These are phyloP conservation scores for Corythornis vintsioides DNA, from an alignment of 2,113 vertebrate species.

Conservation along the genomic window DNA sequence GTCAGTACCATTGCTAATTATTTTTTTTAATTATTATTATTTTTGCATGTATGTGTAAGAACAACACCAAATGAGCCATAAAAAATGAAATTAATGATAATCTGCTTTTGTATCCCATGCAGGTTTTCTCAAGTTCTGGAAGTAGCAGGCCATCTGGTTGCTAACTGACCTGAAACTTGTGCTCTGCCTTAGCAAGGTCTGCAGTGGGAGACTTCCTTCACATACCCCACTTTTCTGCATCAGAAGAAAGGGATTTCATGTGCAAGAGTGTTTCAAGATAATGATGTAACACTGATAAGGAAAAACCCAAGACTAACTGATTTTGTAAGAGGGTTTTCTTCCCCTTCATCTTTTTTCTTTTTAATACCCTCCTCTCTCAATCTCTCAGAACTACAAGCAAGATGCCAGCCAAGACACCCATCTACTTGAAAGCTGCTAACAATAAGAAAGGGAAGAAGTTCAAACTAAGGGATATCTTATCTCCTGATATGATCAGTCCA, in stretches of 20 bases:
- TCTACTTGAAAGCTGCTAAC: conserved; percentile 94
- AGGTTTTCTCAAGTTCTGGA: conserved; percentile 55
- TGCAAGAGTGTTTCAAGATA: not conserved
- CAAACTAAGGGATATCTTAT: conserved; percentile 93
- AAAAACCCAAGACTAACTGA: not conserved
- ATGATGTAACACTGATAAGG: conserved; percentile 34
- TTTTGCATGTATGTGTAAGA: not conserved
- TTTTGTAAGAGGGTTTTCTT: not conserved
- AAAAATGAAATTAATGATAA: conserved; percentile 19
- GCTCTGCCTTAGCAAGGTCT: not conserved
- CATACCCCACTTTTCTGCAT: not conserved
- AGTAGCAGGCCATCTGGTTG: not conserved
- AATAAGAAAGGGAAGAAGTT: conserved; percentile 97
- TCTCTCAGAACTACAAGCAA: conserved; percentile 33
- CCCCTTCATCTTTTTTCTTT: not conserved
- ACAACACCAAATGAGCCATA: not conserved
- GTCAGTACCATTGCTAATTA: not conserved
- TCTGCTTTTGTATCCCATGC: conserved; percentile 55
- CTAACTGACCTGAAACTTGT: not conserved
- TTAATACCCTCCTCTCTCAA: not conserved
- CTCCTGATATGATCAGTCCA: conserved; percentile 97
- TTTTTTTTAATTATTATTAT: not conserved
- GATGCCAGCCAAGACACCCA: conserved; percentile 98
- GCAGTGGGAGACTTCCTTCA: not conserved
- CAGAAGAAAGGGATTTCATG: not conserved